A percentile compares a stretch with the other conserved stretches of the same genome.
Conservation (phyloP, 2,888 invertebrate species). For the Meteorus cinctellus region DNA sequence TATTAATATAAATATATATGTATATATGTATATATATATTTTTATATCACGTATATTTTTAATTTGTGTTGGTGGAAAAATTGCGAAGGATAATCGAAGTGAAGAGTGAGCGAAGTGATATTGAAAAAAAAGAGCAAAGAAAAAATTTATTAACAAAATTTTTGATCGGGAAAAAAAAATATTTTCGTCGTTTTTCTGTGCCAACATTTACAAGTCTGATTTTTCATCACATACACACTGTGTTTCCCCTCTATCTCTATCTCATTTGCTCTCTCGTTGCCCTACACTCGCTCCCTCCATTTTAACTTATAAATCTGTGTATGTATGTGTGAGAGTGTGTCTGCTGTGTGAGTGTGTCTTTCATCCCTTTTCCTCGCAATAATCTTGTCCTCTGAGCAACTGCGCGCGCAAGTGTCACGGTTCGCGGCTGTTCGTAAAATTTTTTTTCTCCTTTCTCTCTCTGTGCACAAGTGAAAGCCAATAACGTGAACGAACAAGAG, state of each 20-base stretch:
- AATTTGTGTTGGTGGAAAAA: conserved; percentile 5
- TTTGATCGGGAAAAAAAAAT: not conserved
- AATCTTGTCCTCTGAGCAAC: conserved; percentile 15
- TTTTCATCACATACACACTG: not conserved
- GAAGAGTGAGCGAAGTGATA: not conserved
- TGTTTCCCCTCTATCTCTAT: conserved; percentile 21
- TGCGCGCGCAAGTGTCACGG: conserved; percentile 32
- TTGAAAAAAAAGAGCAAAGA: not conserved
- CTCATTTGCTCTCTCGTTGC: conserved; percentile 12
- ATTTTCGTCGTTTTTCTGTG: too few species aligned
- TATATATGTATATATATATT: not conserved
- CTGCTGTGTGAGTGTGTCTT: not conserved
- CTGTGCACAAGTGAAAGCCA: conserved; percentile 12
- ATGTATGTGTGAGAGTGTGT: not conserved
- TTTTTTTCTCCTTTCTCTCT: not conserved
- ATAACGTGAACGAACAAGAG: not conserved
- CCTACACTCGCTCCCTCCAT: too few species aligned
- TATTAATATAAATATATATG: not conserved
- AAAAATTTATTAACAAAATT: not conserved
- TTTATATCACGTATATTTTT: not conserved
- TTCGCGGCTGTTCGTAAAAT: conserved; percentile 8
- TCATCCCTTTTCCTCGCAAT: conserved; percentile 10
- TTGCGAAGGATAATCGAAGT: not conserved
- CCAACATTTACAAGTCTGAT: not conserved
- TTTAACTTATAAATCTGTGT: too few species aligned